Base-by-base conservation (phyloP, 2,797 vertebrate genomes). In the Melopsittacus undulatus region DNA sequence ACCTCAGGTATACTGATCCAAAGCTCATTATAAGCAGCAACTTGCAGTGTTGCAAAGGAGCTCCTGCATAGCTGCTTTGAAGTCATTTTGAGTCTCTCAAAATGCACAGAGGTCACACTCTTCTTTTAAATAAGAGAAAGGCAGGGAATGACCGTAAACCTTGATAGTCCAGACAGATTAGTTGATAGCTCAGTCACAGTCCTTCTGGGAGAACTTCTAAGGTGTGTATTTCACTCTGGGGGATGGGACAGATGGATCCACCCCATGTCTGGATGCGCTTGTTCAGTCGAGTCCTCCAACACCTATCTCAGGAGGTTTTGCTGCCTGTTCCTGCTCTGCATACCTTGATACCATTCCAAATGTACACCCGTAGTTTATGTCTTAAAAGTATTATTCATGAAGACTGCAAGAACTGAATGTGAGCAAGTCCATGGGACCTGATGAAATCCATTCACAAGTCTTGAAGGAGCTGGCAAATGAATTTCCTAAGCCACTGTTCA, bases 381-480 rank as follows among this genome's bases (percentile, higher is more conserved):
- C 43, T 68, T 56, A 36, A 56, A 82, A 63, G 4, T 12, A 29
- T 38, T 23, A 48, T 7, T 64, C 0, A 0, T 42, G 16, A 24
- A n/a, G 7, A 29, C 34, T 21, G 14, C 49, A 78, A 56, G 32
- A n/a, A 32, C 20, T 2, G 32, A 56, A n/a, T 1, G 13, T 14
- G 54, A 4, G 2, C 9, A n/a, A 56, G 32, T 14, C 13, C 54
- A n/a, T 10, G 54, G 54, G 20, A n/a, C 9, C 5, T 22, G 32
- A 22, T 22, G 9, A 56, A 56, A 22, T 56, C 54, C 9, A 56
- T 22, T 9, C 2, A 0, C 2, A 6, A n/a, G 21, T 56, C 32
- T 9, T 22, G 20, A 56, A 56, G 21, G 32, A 56, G 20, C 12
- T 56, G 12, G 30, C 12, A 13, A 56, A 56, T 56, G 52, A 56